Conservation (phyloP, 2,113 vertebrate species). For the Coryphaenoides rupestris region DNA sequence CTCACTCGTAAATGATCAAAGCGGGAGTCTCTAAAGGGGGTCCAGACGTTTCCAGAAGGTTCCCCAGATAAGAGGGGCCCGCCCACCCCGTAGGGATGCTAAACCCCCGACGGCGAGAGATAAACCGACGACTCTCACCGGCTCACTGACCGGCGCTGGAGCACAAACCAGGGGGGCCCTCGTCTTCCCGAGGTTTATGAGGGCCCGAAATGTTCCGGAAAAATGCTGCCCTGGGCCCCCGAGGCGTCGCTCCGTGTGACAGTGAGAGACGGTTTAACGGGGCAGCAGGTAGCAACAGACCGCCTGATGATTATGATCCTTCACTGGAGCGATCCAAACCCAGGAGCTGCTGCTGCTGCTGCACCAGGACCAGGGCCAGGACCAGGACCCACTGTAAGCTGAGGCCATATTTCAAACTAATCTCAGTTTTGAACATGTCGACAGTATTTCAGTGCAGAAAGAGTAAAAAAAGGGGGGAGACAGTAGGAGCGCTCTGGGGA, state of each 20-base stretch:
- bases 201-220: conserved; percentile 31
- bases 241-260: conserved; percentile 13
- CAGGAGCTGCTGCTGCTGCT: too few relatives aligned
- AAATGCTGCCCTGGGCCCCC: conserved; percentile 26
- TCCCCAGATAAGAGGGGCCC: background rate
- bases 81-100: background rate
- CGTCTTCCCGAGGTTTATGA: conserved; percentile 32
- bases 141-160: conserved; percentile 26
- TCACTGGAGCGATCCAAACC: conserved; percentile 1
- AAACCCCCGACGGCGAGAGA: conserved; percentile 23
- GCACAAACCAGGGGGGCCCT: conserved; percentile 18
- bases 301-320: conserved; percentile 10
- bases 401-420: background rate
- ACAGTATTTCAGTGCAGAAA: background rate
- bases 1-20: background rate
- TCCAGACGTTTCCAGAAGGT: too few relatives aligned
- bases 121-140: conserved; percentile 36
- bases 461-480: background rate
- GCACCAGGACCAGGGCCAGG: too few relatives aligned
- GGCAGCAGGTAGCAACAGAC: conserved; percentile 11
- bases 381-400: background rate
- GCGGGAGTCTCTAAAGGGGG: background rate
- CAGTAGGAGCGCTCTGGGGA: background rate
- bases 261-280: conserved; percentile 34
- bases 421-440: background rate